These are phyloP conservation scores for Syngnathus rostellatus DNA, from an alignment of 2,797 vertebrate species.

Conservation along the genomic window DNA sequence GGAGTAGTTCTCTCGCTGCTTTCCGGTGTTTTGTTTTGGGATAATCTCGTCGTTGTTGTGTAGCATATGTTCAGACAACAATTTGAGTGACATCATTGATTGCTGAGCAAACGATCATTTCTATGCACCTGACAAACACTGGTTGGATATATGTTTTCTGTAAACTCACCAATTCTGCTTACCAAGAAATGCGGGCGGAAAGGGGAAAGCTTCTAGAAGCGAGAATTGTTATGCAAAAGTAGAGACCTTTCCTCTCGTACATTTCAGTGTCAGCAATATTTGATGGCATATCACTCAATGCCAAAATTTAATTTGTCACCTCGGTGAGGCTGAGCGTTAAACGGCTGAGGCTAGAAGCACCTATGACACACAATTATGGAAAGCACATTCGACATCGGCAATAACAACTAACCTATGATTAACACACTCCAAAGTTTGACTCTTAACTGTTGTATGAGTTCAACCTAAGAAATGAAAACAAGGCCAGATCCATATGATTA, in stretches of 20 bases:
- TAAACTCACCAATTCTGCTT: background rate
- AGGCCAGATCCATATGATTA: background rate
- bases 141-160: background rate
- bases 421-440: background rate
- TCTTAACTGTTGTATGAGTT: background rate
- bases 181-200: too few species aligned
- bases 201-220: too few species aligned
- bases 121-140: background rate
- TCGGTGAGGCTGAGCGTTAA: background rate
- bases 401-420: background rate
- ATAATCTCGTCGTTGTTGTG: background rate
- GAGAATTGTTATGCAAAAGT: background rate
- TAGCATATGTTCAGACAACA: conserved; percentile 1
- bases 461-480: background rate
- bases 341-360: background rate
- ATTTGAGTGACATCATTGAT: background rate
- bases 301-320: background rate
- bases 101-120: background rate
- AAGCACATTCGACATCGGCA: background rate
- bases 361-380: background rate
- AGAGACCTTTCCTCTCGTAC: background rate
- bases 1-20: background rate
- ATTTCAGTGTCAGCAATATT: background rate
- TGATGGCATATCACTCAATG: background rate
- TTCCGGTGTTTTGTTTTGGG: background rate